Evolutionary conservation across 2,888 invertebrate genomes (phyloP).

Genomic region (Sialis lutaria): DNA sequence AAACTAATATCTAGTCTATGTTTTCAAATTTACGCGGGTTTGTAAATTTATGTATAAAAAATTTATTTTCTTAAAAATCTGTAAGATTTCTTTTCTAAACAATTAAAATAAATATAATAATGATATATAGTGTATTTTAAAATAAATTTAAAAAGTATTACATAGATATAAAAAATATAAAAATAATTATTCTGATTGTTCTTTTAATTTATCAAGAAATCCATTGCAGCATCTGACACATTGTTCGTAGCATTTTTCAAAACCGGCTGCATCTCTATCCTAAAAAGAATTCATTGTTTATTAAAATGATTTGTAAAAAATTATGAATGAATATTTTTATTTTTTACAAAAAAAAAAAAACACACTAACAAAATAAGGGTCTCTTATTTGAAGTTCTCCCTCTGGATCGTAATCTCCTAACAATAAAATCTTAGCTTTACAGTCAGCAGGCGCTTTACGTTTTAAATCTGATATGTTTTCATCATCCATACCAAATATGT

Average conservation of each 20-base stretch:
- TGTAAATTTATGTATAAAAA: no score
- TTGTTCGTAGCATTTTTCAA: slow-evolving; percentile 61
- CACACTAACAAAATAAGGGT: slow-evolving; percentile 78
- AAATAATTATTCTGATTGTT: no score
- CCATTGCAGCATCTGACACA: slow-evolving; percentile 46
- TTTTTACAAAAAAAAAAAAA: slow-evolving; percentile 1
- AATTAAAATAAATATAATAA: no score
- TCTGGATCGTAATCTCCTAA: slow-evolving; percentile 78
- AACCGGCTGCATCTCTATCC: slow-evolving; percentile 49
- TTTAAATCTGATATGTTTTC: slow-evolving; percentile 61
- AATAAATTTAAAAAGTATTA: no score
- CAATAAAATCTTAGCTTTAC: slow-evolving; percentile 56
- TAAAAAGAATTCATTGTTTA: slow-evolving; percentile 21
- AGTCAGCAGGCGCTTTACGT: slow-evolving; percentile 36
- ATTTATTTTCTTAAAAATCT: no score
- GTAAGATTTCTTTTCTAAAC: no score
- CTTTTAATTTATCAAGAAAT: slow-evolving; percentile 31
- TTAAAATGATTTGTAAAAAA: not conserved
- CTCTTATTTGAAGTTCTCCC: slow-evolving; percentile 63
- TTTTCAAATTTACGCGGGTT: no score
- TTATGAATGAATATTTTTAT: not conserved
- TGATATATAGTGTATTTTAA: no score
- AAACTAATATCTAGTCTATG: no score
- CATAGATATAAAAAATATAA: no score
- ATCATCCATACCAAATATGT: slow-evolving; percentile 91